Evolutionary conservation across 2,888 invertebrate species (phyloP), one percentile per base, ranked within the genome.

Genomic region (Autographa pulchrina): DNA sequence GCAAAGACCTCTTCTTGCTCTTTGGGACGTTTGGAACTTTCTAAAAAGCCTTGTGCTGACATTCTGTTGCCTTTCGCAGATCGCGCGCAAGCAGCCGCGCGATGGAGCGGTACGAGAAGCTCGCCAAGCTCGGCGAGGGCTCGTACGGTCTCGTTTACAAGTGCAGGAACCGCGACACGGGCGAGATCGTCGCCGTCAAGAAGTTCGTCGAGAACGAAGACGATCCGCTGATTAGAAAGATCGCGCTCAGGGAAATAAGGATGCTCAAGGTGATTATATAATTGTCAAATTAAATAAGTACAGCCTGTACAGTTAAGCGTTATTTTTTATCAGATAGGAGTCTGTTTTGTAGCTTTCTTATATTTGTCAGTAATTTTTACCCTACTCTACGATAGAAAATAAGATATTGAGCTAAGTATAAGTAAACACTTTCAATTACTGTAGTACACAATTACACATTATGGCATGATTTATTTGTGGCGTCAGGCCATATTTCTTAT

Each of bases 121-220:
- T 99, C 68, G 98, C 98, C 72, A 98, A 99, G 87, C 97, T 99
- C 65, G 99, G 99, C 80, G 99, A 99, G 96, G 99, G 99, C 67
- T 98, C 98, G 85, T 99, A 99, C 94, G 99, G 99, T 16, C 97
- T 99, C 86, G 99, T 99, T 80, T 99, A 99, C 96, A 99, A 99
- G 92, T 99, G 99, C 92, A 97, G 98, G 70, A 99, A 99, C 95
- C 97, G 99, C 74, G 99, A 99, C 89, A 99, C 98, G 1, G 99
- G 99, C 20, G 98, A 98, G 89, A 96, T 99, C 72, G 99, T 99
- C 58, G 99, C 99, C 58, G 99, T 99, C 77, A 99, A 99, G 95
- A 98, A 99, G 93, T 99, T 99, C 92, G 98, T 99, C 14, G 99
- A 99, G 93, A 99, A 99, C 72, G 99, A 99, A 92, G 99, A 99